phyloP scores from a whole-genome alignment of 1,140 invertebrate species.

The Hyposmocoma kahamanoa region DNA sequence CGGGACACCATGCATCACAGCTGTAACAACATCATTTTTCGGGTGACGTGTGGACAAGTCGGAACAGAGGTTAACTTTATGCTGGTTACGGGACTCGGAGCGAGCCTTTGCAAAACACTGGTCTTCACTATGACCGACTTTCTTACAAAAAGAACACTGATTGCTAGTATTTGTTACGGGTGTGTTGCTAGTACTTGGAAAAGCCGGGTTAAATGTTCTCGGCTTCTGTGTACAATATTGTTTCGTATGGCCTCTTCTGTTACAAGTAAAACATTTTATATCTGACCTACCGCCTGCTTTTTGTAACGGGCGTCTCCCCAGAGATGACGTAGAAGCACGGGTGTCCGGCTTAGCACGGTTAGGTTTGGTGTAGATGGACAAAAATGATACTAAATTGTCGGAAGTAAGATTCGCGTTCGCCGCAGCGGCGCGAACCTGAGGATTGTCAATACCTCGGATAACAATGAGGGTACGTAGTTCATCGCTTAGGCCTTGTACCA shows the following conservation, averaged over 20 bases:
- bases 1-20: constrained; percentile 11
- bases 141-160: background rate
- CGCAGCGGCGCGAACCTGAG: background rate
- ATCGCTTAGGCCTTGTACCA: too few species aligned
- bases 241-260: background rate
- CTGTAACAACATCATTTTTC: constrained; percentile 5
- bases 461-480: too few species aligned
- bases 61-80: background rate
- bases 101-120: background rate
- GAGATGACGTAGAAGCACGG: too few species aligned
- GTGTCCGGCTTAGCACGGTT: too few species aligned
- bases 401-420: background rate
- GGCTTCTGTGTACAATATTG: background rate
- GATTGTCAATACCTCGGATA: too few species aligned
- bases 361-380: background rate
- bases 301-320: too few species aligned
- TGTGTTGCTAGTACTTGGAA: too few species aligned
- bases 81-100: background rate
- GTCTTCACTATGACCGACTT: background rate
- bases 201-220: too few species aligned
- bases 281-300: too few species aligned
- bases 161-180: background rate
- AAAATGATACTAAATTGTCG: background rate
- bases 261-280: background rate
- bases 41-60: background rate